Evolutionary conservation across 2,113 vertebrate genomes (phyloP).

Genomic region (Fulmarus glacialis): DNA sequence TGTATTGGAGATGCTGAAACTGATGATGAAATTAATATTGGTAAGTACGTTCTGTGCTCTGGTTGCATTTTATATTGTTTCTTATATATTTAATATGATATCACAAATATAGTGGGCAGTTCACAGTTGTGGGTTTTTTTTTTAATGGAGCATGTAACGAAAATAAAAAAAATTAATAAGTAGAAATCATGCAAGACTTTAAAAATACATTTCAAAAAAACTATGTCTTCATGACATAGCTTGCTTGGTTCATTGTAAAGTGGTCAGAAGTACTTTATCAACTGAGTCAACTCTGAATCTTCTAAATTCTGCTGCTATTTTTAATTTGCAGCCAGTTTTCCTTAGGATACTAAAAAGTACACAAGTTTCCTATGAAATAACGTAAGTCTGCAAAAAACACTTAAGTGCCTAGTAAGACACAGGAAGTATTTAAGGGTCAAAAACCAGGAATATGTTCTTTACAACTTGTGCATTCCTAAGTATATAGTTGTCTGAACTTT

Average conservation of each 20-base stretch:
- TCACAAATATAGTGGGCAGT: neutral
- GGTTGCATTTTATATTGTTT: neutral
- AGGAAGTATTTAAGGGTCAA: neutral
- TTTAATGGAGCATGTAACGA: neutral
- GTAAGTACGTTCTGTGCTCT: constrained; percentile 74
- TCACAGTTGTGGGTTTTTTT: neutral
- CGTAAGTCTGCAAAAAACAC: neutral
- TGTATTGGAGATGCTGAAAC: constrained; percentile 96
- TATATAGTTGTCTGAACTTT: constrained; percentile 1
- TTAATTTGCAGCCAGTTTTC: neutral
- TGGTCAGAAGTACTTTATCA: neutral
- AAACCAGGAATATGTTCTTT: neutral
- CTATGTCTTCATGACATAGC: neutral
- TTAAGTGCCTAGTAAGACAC: neutral
- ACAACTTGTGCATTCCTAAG: neutral
- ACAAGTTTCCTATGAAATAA: neutral
- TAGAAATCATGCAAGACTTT: neutral
- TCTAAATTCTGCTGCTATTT: neutral
- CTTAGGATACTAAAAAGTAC: neutral
- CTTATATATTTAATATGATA: neutral
- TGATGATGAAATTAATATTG: constrained; percentile 94
- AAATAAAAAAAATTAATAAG: neutral
- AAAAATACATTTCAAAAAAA: neutral
- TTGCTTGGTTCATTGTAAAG: neutral
- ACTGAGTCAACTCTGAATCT: neutral